Evolutionary conservation across 2,797 vertebrate species (phyloP), one percentile per base, ranked within the genome.

Genomic region (Phrynocephalus guinanensis): DNA sequence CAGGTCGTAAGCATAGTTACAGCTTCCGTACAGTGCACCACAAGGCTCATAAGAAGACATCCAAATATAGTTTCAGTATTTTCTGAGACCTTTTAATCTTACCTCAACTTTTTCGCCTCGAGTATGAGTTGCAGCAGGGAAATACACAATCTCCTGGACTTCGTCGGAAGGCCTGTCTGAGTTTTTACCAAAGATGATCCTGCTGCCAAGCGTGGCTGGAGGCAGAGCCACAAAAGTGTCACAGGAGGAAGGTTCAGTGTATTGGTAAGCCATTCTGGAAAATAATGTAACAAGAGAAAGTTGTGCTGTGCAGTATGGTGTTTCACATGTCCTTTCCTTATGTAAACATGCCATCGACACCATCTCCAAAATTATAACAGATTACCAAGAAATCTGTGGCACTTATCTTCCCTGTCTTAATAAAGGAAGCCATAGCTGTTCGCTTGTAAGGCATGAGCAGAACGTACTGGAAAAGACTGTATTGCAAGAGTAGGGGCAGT

Each of bases 151-250:
- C 94, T 99, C 99, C 92, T 99, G 99, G 85, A 99, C 98, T 96
- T 99, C 99, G 95, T 99, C 98, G 20, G 96, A 97, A 13, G 98
- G 98, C 92, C 99, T 97, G 94, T 99, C 98, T 7, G 98, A 98
- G 96, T 99, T 99, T 95, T 99, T 99, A 76, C 98, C 99, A 95
- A 99, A 99, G 87, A 99, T 95, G 83, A 98, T 95, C 60, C 96
- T 95, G 22, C 95, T 97, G 15, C 92, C 96, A 87, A 96, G 91
- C 26, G 98, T 96, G 87, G 98, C 97, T 56, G 98, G 98, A 85
- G 98, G 98, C 87, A 99, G 95, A 92, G 98, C 98, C 96, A 99
- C 98, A 38, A 99, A 99, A 4, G 98, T 99, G 94, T 99, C 98
- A 92, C 99, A 99, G 80, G 98, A 99, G 83, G 86, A 94, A 26